Evolutionary conservation across 1,140 invertebrate genomes (phyloP), one percentile per base, ranked within the genome.

Genomic region (Aphelinus atriplicis): DNA sequence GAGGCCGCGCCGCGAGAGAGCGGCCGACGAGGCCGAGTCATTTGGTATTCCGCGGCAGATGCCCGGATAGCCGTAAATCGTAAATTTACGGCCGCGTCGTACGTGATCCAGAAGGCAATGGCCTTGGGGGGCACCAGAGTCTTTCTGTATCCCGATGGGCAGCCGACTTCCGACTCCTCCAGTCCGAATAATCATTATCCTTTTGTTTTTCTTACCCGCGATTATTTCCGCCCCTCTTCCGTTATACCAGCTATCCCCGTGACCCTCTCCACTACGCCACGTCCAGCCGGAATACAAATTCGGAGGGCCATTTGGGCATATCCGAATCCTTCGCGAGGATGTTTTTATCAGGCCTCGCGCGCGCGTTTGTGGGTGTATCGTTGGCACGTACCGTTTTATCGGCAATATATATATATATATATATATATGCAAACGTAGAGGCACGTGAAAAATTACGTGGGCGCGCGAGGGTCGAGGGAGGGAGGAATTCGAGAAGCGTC

Each of bases 21-120:
- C 26, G 26, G 26, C 26, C 26, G 26, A 26, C 26, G 26, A 26
- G 26, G 76, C 55, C 51, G 56, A 45, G 46, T 69, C 77, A 79
- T 79, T 80, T 79, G 50, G 78, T 80, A 81, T 81, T 81, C 78
- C 69, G 66, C 77, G 71, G 77, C 72, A 78, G 68, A 68, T 73
- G 72, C 64, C 75, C 75, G 78, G 63, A 74, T 73, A 77, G 78
- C 77, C 76, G 77, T 80, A 80, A 81, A 77, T 79, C 71, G 77
- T 78, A 72, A 78, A 81, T 81, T 81, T 81, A 81, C 79, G 78
- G 76, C 74, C 77, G 74, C 77, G 76, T 78, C 78, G 74, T 79
- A 80, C 78, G 78, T 80, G 75, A 77, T 64, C 79, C 75, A 76
- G 67, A 78, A 74, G 68, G 73, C 76, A 79, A 79, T 74, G 76